A percentile compares a stretch with the other conserved stretches of the same genome.
These are phyloP conservation scores for Petrocephalus zakoni DNA, from an alignment of 2,113 vertebrate species.

Conservation along the genomic window DNA sequence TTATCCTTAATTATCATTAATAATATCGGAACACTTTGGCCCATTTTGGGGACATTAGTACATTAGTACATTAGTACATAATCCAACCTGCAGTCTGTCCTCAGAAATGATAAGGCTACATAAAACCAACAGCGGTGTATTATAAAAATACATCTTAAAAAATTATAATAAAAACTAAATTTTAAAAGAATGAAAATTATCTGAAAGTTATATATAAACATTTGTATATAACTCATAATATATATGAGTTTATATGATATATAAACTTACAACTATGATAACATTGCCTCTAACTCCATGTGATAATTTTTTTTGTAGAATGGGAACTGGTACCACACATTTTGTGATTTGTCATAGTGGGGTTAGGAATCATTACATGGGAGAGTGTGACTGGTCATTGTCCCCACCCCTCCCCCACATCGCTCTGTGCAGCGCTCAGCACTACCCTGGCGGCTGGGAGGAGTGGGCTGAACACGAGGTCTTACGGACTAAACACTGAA, in stretches of 20 bases:
- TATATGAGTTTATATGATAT: too few species aligned
- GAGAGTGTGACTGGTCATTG: neutral
- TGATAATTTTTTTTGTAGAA: neutral
- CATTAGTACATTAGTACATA: too few species aligned
- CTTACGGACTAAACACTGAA: slow-evolving; percentile 51
- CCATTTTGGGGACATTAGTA: neutral
- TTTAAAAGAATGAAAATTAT: too few species aligned
- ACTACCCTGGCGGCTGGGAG: slow-evolving; percentile 83
- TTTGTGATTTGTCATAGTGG: neutral
- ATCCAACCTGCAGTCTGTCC: neutral
- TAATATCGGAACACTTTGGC: neutral
- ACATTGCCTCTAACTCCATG: neutral
- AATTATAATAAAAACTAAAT: too few species aligned
- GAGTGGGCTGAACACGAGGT: slow-evolving; percentile 77
- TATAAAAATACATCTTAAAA: too few species aligned
- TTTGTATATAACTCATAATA: too few species aligned
- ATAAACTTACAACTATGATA: neutral
- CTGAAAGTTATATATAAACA: too few species aligned
- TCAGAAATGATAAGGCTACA: neutral
- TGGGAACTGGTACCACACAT: neutral
- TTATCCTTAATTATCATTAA: neutral
- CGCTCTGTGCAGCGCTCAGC: slow-evolving; percentile 65
- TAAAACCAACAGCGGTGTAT: too few species aligned
- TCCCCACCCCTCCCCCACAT: neutral
- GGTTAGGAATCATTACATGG: neutral